phyloP scores from a whole-genome alignment of 1,140 invertebrate genomes.

The Holotrichia oblita region DNA sequence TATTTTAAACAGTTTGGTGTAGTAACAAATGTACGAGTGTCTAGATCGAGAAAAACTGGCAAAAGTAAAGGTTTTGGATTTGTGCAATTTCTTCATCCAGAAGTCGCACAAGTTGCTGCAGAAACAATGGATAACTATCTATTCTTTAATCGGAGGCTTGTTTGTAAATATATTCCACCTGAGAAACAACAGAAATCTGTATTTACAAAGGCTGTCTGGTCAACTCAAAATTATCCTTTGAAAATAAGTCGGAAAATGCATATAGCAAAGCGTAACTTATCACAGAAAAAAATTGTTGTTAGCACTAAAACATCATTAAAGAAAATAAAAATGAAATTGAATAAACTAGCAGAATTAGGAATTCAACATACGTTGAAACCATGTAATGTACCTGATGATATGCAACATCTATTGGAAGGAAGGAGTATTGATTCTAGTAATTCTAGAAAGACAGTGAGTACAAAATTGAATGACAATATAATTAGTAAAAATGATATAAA shows the following conservation, averaged over 20 bases:
- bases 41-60: constrained; percentile 81
- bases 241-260: constrained; percentile 54
- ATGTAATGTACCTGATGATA: constrained; percentile 42
- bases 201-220: constrained; percentile 58
- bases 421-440: background rate
- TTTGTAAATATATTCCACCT: constrained; percentile 66
- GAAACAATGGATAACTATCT: constrained; percentile 97
- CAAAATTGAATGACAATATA: too few relatives aligned
- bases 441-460: background rate
- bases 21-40: constrained; percentile 78
- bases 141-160: constrained; percentile 83
- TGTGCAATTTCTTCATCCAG: constrained; percentile 82
- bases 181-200: constrained; percentile 63
- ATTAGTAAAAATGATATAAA: background rate
- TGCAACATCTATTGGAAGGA: background rate
- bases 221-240: constrained; percentile 54
- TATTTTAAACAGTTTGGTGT: constrained; percentile 93
- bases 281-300: constrained; percentile 40
- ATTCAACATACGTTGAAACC: constrained; percentile 58
- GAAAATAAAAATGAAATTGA: constrained; percentile 56
- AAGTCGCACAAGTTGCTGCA: constrained; percentile 94
- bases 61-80: constrained; percentile 88
- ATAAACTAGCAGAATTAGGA: constrained; percentile 55
- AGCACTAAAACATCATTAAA: constrained; percentile 46
- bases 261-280: constrained; percentile 48